These are phyloP conservation scores for Anguilla japonica DNA, from an alignment of 2,113 vertebrate genomes.

Conservation along the genomic window DNA sequence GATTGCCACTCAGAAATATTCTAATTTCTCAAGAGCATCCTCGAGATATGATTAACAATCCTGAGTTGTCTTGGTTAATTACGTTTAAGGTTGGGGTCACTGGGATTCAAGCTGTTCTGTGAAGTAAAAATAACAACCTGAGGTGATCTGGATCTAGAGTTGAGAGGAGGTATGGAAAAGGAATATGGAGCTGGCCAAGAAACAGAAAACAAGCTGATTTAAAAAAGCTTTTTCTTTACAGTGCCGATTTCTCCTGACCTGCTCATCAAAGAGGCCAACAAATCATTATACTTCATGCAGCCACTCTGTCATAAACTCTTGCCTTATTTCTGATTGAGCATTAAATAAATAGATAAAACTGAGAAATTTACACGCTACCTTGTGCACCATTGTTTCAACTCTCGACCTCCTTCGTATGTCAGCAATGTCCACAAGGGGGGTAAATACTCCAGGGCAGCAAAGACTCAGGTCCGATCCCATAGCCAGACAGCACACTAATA, in stretches of 20 bases:
- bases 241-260: background rate
- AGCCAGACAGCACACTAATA: too few species aligned
- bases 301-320: background rate
- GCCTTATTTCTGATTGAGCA: background rate
- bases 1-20: background rate
- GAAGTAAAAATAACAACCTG: background rate
- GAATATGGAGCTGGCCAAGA: background rate
- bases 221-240: background rate
- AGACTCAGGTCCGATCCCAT: too few species aligned
- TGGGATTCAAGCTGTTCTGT: background rate
- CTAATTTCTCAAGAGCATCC: slow-evolving; percentile 2
- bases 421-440: too few species aligned
- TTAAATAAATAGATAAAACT: background rate
- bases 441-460: too few species aligned
- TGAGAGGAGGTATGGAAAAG: background rate
- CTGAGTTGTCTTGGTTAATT: background rate
- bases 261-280: background rate
- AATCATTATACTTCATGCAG: background rate
- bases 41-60: slow-evolving; percentile 9
- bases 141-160: background rate
- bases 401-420: too few species aligned
- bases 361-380: too few species aligned
- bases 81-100: background rate
- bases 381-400: too few species aligned
- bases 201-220: background rate